Percentiles rank a stretch among this genome's conserved stretches.
Evolutionary conservation across 2,113 vertebrate genomes (phyloP).

Genomic region (Urocitellus parryii): DNA sequence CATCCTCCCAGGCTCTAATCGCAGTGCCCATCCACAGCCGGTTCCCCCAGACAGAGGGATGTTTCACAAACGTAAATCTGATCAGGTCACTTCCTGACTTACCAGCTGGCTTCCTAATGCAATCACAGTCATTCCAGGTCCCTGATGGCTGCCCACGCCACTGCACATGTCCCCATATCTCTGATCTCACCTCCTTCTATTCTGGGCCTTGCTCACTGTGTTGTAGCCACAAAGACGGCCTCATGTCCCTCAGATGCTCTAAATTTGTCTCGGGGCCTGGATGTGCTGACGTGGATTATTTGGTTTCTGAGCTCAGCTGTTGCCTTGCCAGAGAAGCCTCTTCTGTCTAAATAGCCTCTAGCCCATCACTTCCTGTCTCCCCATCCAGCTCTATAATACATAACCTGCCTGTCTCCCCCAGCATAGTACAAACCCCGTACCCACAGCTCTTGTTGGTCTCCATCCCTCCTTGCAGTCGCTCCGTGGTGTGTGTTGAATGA

Average conservation of each 20-base stretch:
- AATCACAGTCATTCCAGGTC: not conserved
- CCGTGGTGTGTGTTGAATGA: not conserved
- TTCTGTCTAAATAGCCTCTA: not conserved
- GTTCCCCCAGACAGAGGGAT: not conserved
- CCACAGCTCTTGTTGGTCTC: not conserved
- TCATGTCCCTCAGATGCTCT: not conserved
- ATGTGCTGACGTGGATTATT: not conserved
- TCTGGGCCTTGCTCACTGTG: not conserved
- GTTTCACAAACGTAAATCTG: not conserved
- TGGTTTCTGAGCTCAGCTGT: not conserved
- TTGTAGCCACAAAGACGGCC: not conserved
- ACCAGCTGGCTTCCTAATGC: constrained; percentile 13
- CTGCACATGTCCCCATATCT: not conserved
- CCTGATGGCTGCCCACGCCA: not conserved
- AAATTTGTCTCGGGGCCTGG: not conserved
- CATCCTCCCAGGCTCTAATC: not conserved
- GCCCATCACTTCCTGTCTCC: not conserved
- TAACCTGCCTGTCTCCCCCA: not conserved
- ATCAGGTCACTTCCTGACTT: not conserved
- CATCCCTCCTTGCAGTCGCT: not conserved
- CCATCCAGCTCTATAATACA: not conserved
- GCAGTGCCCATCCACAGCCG: not conserved
- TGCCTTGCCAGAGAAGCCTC: not conserved
- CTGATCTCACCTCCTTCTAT: not conserved
- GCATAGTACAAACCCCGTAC: too few species aligned